phyloP scores from a whole-genome alignment of 2,888 invertebrate species.

The Eurytoma californica region DNA sequence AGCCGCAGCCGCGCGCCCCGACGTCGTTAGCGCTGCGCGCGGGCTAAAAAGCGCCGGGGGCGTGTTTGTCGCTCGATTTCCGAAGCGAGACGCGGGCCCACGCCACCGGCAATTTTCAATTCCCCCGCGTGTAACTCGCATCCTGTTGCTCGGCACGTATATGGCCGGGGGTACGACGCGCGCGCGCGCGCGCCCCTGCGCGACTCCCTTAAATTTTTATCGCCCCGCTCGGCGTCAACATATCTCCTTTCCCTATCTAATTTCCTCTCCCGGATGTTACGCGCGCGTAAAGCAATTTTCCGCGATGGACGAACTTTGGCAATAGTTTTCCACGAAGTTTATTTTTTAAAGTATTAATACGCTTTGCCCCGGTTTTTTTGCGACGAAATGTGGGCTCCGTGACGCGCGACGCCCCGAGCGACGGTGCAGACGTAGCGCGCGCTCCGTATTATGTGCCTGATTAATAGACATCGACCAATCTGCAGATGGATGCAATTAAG shows the following conservation, averaged over 20 bases:
- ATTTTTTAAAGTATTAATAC: background rate
- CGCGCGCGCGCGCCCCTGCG: background rate
- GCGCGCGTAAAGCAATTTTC: background rate
- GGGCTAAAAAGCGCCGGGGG: background rate
- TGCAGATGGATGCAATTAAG: too few relatives aligned
- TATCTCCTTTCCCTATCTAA: background rate
- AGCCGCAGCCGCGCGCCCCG: too few relatives aligned
- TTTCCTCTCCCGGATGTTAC: background rate
- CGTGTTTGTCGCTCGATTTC: constrained; percentile 30
- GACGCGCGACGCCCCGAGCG: background rate
- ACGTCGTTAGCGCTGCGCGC: too few relatives aligned
- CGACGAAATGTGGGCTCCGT: background rate
- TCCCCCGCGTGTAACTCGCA: constrained; percentile 22
- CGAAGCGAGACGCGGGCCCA: background rate
- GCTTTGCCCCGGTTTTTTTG: background rate
- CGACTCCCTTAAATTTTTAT: constrained; percentile 28
- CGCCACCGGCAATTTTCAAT: constrained; percentile 29
- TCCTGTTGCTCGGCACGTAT: constrained; percentile 33
- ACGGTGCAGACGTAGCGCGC: too few relatives aligned
- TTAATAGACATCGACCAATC: too few relatives aligned
- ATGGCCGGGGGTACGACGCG: background rate
- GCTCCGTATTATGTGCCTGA: too few relatives aligned
- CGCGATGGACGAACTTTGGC: background rate
- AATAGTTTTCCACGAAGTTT: background rate
- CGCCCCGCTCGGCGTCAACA: constrained; percentile 2